These are phyloP conservation scores for Notodonta ziczac DNA, from an alignment of 2,888 invertebrate genomes.

Conservation along the genomic window DNA sequence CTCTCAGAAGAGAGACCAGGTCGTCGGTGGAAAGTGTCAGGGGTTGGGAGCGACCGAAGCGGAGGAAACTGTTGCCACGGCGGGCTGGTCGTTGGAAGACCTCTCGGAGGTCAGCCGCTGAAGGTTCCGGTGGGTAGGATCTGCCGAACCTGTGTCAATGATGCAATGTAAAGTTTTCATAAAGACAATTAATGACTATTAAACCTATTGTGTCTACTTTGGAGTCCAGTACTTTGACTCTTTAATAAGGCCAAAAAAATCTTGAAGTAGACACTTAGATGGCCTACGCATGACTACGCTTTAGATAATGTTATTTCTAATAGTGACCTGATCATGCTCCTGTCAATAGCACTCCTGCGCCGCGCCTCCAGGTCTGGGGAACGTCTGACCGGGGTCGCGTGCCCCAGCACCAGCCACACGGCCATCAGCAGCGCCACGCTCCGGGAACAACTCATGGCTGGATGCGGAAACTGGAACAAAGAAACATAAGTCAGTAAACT, in stretches of 20 bases:
- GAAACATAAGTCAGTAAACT: conserved; percentile 10
- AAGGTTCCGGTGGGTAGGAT: conserved; percentile 71
- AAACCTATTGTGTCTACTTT: too few relatives aligned
- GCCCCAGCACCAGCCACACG: conserved; percentile 57
- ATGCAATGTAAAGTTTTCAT: not conserved
- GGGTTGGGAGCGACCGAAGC: conserved; percentile 73
- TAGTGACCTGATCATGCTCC: conserved; percentile 71
- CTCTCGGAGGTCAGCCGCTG: conserved; percentile 72
- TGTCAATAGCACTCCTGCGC: conserved; percentile 75
- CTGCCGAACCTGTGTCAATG: conserved; percentile 66
- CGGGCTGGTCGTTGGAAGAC: conserved; percentile 61
- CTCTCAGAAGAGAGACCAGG: conserved; percentile 63
- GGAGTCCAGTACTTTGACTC: too few relatives aligned
- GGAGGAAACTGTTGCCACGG: conserved; percentile 71
- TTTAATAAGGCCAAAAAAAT: too few relatives aligned
- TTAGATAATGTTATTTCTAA: too few relatives aligned
- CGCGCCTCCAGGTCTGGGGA: conserved; percentile 74
- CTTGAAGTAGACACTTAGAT: too few relatives aligned
- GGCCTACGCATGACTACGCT: too few relatives aligned
- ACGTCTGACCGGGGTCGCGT: conserved; percentile 67
- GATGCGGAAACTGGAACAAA: conserved; percentile 24
- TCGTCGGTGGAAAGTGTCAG: conserved; percentile 67
- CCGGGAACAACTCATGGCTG: conserved; percentile 56
- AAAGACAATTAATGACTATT: not conserved
- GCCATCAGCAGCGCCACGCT: conserved; percentile 58